Evolutionary conservation across 1,140 invertebrate genomes (phyloP).

Genomic region (Achroia grisella): DNA sequence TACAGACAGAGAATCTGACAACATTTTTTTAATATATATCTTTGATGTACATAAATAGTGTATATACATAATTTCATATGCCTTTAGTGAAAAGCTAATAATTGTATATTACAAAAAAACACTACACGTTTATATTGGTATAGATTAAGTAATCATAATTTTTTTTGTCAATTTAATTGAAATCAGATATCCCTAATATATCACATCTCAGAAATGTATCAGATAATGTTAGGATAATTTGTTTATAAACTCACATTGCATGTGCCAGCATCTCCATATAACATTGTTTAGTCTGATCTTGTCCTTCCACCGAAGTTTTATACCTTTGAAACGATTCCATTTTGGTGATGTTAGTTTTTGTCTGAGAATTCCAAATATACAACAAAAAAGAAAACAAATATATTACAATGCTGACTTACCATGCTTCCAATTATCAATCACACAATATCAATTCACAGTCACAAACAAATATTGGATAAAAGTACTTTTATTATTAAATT

Average conservation of each 20-base stretch:
- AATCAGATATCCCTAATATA: too few relatives aligned
- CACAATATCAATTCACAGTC: constrained; percentile 18
- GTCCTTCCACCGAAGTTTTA: constrained; percentile 97
- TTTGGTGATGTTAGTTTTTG: constrained; percentile 99
- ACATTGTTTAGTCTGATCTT: constrained; percentile 99
- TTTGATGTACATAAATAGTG: too few relatives aligned
- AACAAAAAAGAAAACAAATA: constrained; percentile 19
- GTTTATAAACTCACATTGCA: constrained; percentile 92
- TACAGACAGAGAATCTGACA: too few relatives aligned
- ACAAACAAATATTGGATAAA: constrained; percentile 43
- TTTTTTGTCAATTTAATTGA: too few relatives aligned
- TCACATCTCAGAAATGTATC: not conserved
- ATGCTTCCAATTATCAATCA: constrained; percentile 29
- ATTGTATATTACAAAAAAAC: too few relatives aligned
- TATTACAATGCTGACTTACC: constrained; percentile 34
- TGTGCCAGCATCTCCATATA: constrained; percentile 99
- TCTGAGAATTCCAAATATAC: constrained; percentile 78
- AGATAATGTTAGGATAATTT: constrained; percentile 1
- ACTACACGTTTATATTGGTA: too few relatives aligned
- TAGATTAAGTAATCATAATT: too few relatives aligned
- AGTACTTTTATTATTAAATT: constrained; percentile 35
- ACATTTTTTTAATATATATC: too few relatives aligned
- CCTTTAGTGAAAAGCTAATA: too few relatives aligned
- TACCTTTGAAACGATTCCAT: constrained; percentile 99
- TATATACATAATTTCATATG: too few relatives aligned